phyloP scores from a whole-genome alignment of 1,140 invertebrate genomes.

The Andricus grossulariae region DNA sequence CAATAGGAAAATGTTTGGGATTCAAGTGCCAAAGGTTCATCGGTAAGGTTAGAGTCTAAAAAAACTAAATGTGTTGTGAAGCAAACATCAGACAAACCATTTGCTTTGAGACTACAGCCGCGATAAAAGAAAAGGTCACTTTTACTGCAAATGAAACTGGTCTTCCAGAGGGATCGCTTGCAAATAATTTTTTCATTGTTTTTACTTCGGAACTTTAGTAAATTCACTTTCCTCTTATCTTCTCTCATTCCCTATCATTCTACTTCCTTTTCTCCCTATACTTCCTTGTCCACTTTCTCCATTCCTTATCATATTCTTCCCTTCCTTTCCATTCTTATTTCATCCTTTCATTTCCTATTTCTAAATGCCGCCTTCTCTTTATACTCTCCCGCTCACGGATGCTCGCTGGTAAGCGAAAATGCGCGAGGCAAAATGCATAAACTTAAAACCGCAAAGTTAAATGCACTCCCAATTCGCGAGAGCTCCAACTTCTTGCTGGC shows the following conservation, averaged over 20 bases:
- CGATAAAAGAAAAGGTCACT: too few species aligned
- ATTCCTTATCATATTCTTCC: neutral
- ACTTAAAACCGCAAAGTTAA: constrained; percentile 59
- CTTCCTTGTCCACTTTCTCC: neutral
- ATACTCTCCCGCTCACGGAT: constrained; percentile 1
- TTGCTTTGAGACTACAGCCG: too few species aligned
- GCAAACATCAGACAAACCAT: too few species aligned
- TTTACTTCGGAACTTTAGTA: too few species aligned
- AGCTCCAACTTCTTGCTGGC: constrained; percentile 51
- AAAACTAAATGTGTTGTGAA: too few species aligned
- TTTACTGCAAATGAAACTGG: too few species aligned
- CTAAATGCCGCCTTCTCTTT: neutral
- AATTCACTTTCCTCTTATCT: neutral
- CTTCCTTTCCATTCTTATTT: neutral
- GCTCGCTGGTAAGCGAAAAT: constrained; percentile 40
- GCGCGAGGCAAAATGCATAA: constrained; percentile 56
- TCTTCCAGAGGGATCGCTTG: too few species aligned
- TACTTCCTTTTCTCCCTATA: neutral
- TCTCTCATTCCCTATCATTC: neutral
- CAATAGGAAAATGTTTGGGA: too few species aligned
- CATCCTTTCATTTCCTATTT: neutral
- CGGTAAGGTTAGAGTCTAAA: too few species aligned
- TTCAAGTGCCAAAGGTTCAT: too few species aligned
- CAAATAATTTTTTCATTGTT: too few species aligned
- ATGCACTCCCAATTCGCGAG: constrained; percentile 60